Base-by-base conservation (phyloP, 2,113 vertebrate genomes). In the Microcebus tavaratra region DNA sequence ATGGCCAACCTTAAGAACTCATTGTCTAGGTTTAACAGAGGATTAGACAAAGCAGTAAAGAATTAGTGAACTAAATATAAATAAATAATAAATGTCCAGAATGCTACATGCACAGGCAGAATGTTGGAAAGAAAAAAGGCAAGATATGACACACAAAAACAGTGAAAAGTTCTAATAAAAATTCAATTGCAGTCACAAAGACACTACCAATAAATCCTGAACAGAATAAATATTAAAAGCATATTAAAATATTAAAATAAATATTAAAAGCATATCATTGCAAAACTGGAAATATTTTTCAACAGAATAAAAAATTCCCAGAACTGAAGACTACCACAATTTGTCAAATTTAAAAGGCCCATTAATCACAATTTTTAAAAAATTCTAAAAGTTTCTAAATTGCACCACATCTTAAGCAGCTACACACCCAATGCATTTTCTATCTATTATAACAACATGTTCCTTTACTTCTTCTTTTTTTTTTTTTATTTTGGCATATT, bases 1-100 rank as follows among this genome's bases (percentile, higher is more conserved):
- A 70, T 36, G 34, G 20, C 20, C 87, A 80, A 95, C 84, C 88
- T 72, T 59, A 94, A 95, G 88, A 90, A 84, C 6, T 87, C 48
- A 34, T 2, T 5, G 67, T n/a, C 36, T 27, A 63, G 11, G 31
- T 67, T 88, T 85, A 81, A 87, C 0, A 75, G 65, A 6, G 68
- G 67, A 65, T 87, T 84, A 92, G 23, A 84, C 48, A 73, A 83
- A 61, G 36, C 4, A n/a, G 12, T 48, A 75, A 85, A 91, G 48
- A 92, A 57, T 79, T 45, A 45, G 34, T 83, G 39, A 87, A 85
- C 20, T 72, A 34, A 67, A n/a, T 67, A 5, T 15, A 29, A 13
- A 63, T 27, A 29, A 42, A 42, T 42, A 42, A 42, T 42, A 68
- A 83, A 57, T n/a, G 53, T 50, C 21, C 12, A 83, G 42, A 76